phyloP scores from a whole-genome alignment of 2,113 vertebrate species.

The Vimba vimba region DNA sequence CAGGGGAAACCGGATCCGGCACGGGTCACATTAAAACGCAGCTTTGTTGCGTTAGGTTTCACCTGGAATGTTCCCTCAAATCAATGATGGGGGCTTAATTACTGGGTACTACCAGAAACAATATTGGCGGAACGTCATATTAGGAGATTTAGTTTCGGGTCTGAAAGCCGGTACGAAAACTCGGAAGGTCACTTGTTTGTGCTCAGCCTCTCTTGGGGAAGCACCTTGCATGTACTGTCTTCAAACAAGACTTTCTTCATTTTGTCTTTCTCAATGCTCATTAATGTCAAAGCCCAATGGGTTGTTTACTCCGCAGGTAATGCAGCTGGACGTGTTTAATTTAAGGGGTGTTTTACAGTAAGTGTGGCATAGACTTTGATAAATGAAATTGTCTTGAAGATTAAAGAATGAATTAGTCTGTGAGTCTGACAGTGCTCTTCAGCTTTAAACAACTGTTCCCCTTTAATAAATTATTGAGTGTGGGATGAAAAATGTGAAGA shows the following conservation, averaged over 20 bases:
- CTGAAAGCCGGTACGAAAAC: slow-evolving; percentile 65
- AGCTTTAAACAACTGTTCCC: slow-evolving; percentile 42
- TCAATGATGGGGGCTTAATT: slow-evolving; percentile 76
- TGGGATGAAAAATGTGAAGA: slow-evolving; percentile 33
- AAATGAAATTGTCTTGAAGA: slow-evolving; percentile 37
- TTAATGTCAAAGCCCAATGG: slow-evolving; percentile 54
- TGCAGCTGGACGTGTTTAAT: slow-evolving; percentile 34
- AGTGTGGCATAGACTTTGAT: slow-evolving; percentile 29
- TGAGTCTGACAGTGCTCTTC: slow-evolving; percentile 20
- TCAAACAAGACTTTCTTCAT: slow-evolving; percentile 67
- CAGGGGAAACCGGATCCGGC: slow-evolving; percentile 62
- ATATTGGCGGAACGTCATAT: slow-evolving; percentile 48
- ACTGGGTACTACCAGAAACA: slow-evolving; percentile 63
- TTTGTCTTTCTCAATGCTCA: slow-evolving; percentile 55
- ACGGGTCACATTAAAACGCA: slow-evolving; percentile 58
- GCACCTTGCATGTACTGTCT: slow-evolving; percentile 31
- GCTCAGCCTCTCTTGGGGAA: neutral
- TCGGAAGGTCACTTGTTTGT: slow-evolving; percentile 65
- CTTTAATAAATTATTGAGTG: slow-evolving; percentile 40
- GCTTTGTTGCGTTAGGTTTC: slow-evolving; percentile 67
- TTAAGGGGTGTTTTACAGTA: slow-evolving; percentile 20
- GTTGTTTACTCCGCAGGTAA: slow-evolving; percentile 49
- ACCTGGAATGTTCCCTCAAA: slow-evolving; percentile 65
- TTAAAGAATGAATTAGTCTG: slow-evolving; percentile 36
- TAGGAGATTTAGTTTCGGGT: slow-evolving; percentile 64